Percentiles rank a stretch among this genome's conserved stretches.
Conservation (phyloP, 1,140 invertebrate species). For the Apocrypta bakeri region DNA sequence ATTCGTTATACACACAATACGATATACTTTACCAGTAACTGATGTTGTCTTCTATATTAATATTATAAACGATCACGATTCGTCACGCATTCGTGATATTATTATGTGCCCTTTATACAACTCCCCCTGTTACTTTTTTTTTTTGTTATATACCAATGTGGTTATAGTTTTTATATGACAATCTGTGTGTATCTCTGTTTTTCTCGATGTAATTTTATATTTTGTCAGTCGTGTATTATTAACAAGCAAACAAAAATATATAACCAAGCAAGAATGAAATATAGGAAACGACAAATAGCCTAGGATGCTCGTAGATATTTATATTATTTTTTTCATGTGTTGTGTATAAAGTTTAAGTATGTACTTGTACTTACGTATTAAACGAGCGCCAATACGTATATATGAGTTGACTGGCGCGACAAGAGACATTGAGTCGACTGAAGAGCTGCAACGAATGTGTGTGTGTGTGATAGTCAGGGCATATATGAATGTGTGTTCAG, state of each 20-base stretch:
- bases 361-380: constrained; percentile 14
- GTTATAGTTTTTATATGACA: constrained; percentile 22
- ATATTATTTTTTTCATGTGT: constrained; percentile 20
- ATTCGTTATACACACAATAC: background rate
- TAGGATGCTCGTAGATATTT: constrained; percentile 71
- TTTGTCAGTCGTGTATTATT: background rate
- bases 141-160: background rate
- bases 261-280: background rate
- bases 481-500: too few species aligned
- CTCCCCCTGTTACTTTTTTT: too few species aligned
- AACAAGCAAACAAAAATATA: background rate
- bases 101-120: background rate
- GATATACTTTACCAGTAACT: constrained; percentile 13
- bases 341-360: constrained; percentile 29
- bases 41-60: background rate
- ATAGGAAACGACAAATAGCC: constrained; percentile 55
- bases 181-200: constrained; percentile 20
- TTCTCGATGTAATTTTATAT: constrained; percentile 17
- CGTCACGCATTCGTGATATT: constrained; percentile 36
- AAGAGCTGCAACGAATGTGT: background rate
- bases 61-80: constrained; percentile 14
- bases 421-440: background rate
- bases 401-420: background rate
- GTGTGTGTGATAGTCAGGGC: too few species aligned
- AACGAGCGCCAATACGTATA: constrained; percentile 10